phyloP scores from a whole-genome alignment of 37 sponge, comb jelly and placozoan species.

The Spongia lamella region DNA sequence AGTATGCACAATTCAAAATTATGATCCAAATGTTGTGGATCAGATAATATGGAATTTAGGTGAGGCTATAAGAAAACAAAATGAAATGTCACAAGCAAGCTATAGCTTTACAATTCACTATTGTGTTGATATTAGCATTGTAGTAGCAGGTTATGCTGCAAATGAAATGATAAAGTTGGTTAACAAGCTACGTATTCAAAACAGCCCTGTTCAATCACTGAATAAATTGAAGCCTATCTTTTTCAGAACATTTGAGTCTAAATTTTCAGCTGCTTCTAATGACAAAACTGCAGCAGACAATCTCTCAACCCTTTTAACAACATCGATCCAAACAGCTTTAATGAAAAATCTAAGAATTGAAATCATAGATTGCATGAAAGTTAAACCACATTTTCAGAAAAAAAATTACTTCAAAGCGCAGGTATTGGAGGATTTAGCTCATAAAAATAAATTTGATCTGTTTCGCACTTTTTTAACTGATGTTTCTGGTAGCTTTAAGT shows the following conservation, averaged over 20 bases:
- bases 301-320: background rate
- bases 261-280: background rate
- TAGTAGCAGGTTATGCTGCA: slow-evolving; percentile 13
- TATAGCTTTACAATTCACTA: background rate
- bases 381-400: background rate
- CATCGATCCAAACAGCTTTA: background rate
- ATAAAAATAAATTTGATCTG: too few species aligned
- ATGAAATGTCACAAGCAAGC: background rate
- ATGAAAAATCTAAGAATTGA: background rate
- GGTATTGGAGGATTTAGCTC: too few species aligned
- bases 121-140: slow-evolving; percentile 11
- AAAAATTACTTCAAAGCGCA: slow-evolving; percentile 8
- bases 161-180: slow-evolving; percentile 3
- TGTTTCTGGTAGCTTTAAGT: too few species aligned
- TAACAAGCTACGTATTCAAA: background rate
- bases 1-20: background rate
- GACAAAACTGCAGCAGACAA: slow-evolving; percentile 13
- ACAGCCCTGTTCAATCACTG: slow-evolving; percentile 9
- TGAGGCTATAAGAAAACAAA: background rate
- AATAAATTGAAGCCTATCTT: background rate
- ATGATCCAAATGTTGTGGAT: background rate
- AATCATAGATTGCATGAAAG: slow-evolving; percentile 8
- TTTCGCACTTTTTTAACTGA: too few species aligned
- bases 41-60: background rate
- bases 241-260: background rate